Percentiles rank a stretch among this genome's conserved stretches.
phyloP scores from a whole-genome alignment of 2,888 invertebrate genomes.

The Drosophila borealis region DNA sequence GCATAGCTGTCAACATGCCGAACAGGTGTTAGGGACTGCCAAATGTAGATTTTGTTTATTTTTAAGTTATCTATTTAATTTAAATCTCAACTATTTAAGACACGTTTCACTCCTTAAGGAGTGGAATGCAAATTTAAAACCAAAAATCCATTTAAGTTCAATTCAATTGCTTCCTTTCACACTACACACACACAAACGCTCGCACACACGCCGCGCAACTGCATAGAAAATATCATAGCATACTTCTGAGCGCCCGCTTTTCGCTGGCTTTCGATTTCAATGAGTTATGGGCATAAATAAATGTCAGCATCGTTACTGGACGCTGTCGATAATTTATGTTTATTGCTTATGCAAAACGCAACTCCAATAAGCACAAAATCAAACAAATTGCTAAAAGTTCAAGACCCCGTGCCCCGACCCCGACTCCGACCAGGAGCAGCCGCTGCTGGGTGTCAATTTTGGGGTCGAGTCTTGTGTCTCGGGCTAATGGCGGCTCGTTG shows the following conservation, averaged over 20 bases:
- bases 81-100: too few relatives aligned
- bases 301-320: conserved; percentile 62
- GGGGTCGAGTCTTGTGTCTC: conserved; percentile 25
- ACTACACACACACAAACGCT: too few relatives aligned
- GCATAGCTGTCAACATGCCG: neutral
- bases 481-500: conserved; percentile 68
- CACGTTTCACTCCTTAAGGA: too few relatives aligned
- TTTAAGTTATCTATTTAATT: too few relatives aligned
- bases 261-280: conserved; percentile 28
- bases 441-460: conserved; percentile 50
- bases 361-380: conserved; percentile 77
- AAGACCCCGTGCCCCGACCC: conserved; percentile 3
- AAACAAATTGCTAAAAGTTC: conserved; percentile 72
- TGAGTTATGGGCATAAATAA: conserved; percentile 72
- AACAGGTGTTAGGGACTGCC: neutral
- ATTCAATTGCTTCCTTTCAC: too few relatives aligned
- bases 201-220: conserved; percentile 7
- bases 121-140: too few relatives aligned
- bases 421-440: conserved; percentile 1
- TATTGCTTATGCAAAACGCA: conserved; percentile 80
- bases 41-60: neutral
- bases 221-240: conserved; percentile 36
- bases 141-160: too few relatives aligned
- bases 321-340: conserved; percentile 75
- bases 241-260: conserved; percentile 23